Base-by-base conservation (phyloP, 1,140 invertebrate genomes). In the Bombus vancouverensis region DNA sequence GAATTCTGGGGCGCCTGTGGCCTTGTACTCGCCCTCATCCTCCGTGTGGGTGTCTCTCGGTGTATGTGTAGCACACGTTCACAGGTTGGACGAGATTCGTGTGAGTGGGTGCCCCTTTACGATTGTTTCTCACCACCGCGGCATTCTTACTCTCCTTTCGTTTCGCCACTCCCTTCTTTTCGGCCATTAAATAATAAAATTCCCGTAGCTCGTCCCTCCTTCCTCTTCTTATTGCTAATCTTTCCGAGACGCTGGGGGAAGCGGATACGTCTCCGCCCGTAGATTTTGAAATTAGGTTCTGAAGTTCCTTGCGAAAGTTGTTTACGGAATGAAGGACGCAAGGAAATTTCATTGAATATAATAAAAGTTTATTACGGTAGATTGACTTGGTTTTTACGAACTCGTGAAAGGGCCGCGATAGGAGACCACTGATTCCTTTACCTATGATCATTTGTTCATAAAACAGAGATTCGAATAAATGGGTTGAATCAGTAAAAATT, bases 1-100 rank as follows among this genome's bases (percentile, higher is more conserved):
- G 93, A 94, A 94, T 94, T 94, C 93, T 95, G 84, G 90, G 92
- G 82, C 86, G 85, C 84, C 76, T 68, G 80, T 89, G 83, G 89
- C 88, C 85, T 89, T 85, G 88, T 57, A 66, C 81, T 74, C 78
- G 68, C 73, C 74, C 72, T 78, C 73, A 37, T 68, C 75, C 25
- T 28, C n/a, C 34, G 75, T 71, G 85, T 87, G 78, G 72, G 89
- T 73, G 85, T 81, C 34, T 28, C 37, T 8, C 25, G 47, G 9
- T 42, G 87, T 82, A 77, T 70, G 70, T n/a, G 85, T 25, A 66
- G 3, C 42, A 5, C 44, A 72, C 78, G 12, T 6, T 66, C 28
- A 44, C 78, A 44, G 12, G 8, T 65, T 15, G 37, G 13, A 4
- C 13, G 5, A 4, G 34, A 10, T 81, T 47, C n/a, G 85, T 65